Percentiles rank a stretch among this genome's conserved stretches.
These are phyloP conservation scores for Engraulis encrasicolus DNA, from an alignment of 2,113 vertebrate species.

Conservation along the genomic window DNA sequence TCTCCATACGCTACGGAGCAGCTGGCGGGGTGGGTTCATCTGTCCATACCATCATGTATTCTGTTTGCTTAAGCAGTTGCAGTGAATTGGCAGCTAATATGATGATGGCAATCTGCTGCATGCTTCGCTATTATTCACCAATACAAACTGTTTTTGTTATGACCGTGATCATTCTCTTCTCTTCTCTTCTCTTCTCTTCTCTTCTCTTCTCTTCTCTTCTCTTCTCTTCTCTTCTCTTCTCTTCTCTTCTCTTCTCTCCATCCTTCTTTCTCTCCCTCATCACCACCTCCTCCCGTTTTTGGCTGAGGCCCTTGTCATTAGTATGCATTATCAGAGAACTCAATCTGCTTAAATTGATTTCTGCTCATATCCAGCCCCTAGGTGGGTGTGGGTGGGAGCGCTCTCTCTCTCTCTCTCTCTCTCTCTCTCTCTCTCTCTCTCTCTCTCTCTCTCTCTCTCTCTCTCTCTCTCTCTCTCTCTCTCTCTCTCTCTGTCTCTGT, in stretches of 20 bases:
- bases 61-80: slow-evolving; percentile 59
- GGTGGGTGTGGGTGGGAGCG: slow-evolving; percentile 24
- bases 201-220: slow-evolving; percentile 50
- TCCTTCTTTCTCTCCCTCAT: too few species aligned
- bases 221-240: slow-evolving; percentile 43
- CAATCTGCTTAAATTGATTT: slow-evolving; percentile 70
- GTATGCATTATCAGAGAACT: slow-evolving; percentile 65
- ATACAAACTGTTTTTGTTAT: slow-evolving; percentile 63
- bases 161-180: slow-evolving; percentile 58
- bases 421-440: slow-evolving; percentile 31
- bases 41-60: slow-evolving; percentile 60
- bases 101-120: slow-evolving; percentile 54
- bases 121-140: slow-evolving; percentile 60
- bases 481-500: slow-evolving; percentile 15
- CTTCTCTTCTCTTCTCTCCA: slow-evolving; percentile 21
- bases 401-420: too few species aligned
- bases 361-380: slow-evolving; percentile 35
- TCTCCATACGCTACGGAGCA: too few species aligned
- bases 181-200: slow-evolving; percentile 48
- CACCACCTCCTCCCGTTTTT: background rate
- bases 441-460: slow-evolving; percentile 13
- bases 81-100: slow-evolving; percentile 68
- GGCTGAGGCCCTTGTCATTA: slow-evolving; percentile 66
- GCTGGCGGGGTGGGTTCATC: too few species aligned
- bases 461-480: slow-evolving; percentile 5